Evolutionary conservation across 1,140 invertebrate species (phyloP).

Genomic region (Pseudobourletiella spinata): DNA sequence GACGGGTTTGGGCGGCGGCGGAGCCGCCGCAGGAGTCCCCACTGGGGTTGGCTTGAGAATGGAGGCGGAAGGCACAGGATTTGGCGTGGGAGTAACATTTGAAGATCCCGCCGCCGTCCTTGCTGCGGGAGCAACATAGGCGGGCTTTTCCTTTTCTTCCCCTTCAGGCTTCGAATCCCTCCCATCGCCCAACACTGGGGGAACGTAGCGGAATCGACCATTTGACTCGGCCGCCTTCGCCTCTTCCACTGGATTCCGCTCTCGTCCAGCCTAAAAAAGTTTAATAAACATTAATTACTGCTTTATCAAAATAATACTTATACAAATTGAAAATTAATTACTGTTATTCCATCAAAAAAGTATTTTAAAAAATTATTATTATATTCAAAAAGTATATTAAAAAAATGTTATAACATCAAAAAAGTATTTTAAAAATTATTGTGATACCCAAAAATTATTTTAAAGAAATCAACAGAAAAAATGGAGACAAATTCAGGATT

Average conservation of each 20-base stretch:
- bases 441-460: no score
- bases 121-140: slow-evolving; percentile 15
- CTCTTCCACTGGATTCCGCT: slow-evolving; percentile 63
- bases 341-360: no score
- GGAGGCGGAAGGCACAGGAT: slow-evolving; percentile 3
- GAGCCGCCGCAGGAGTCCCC: slow-evolving; percentile 15
- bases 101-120: slow-evolving; percentile 10
- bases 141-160: slow-evolving; percentile 26
- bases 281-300: background rate
- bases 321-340: no score
- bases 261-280: slow-evolving; percentile 53
- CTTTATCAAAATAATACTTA: background rate
- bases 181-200: background rate
- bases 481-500: no score
- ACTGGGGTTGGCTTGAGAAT: slow-evolving; percentile 20
- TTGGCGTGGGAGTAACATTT: background rate
- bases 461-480: no score
- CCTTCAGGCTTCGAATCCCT: background rate
- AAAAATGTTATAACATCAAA: no score
- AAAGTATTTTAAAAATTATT: no score
- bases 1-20: slow-evolving; percentile 6
- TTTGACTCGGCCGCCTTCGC: slow-evolving; percentile 51
- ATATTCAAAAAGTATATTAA: no score
- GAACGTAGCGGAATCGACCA: slow-evolving; percentile 46
- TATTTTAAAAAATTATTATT: no score